Evolutionary conservation across 2,888 invertebrate genomes (phyloP).

Genomic region (Baccha elongata): DNA sequence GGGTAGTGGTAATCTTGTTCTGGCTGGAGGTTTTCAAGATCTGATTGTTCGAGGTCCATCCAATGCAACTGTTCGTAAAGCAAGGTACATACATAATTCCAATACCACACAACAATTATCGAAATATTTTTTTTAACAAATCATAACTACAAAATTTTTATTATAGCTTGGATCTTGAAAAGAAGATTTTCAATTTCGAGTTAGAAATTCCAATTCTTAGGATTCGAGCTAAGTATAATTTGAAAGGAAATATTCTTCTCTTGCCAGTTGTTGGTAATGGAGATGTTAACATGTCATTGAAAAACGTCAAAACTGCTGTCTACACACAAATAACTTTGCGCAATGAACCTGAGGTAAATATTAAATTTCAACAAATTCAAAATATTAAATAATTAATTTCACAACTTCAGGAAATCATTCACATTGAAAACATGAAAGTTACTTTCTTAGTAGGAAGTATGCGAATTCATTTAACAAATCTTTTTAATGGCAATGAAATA

Average conservation of each 20-base stretch:
- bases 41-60: constrained; percentile 84
- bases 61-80: constrained; percentile 83
- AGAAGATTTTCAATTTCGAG: constrained; percentile 84
- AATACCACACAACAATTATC: no score
- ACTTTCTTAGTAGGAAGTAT: constrained; percentile 84
- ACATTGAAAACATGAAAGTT: constrained; percentile 84
- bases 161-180: constrained; percentile 83
- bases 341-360: constrained; percentile 80
- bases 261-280: constrained; percentile 85
- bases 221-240: constrained; percentile 84
- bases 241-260: constrained; percentile 85
- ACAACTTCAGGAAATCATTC: constrained; percentile 80
- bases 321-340: constrained; percentile 83
- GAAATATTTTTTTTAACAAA: background rate
- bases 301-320: constrained; percentile 84
- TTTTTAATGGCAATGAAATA: constrained; percentile 86
- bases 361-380: background rate
- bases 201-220: constrained; percentile 84
- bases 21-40: constrained; percentile 84
- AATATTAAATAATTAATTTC: background rate
- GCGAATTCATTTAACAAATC: constrained; percentile 84
- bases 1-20: constrained; percentile 83
- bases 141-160: background rate
- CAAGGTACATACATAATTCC: constrained; percentile 76
- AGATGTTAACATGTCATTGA: constrained; percentile 83